Base-by-base conservation (phyloP, 2,888 invertebrate genomes). In the Luffia ferchaultella region DNA sequence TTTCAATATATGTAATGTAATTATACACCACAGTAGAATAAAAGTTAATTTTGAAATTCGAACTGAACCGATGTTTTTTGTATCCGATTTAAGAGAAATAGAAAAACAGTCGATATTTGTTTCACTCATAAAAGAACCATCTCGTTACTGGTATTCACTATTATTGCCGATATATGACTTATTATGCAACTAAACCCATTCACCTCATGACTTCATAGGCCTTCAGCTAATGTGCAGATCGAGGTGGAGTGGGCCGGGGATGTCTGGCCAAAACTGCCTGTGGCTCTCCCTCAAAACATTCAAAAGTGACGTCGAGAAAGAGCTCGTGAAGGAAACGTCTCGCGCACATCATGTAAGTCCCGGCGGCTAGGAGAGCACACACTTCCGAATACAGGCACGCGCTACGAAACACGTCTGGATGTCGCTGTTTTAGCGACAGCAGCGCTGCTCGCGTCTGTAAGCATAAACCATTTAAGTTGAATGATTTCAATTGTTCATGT, bases 331-430 rank as follows among this genome's bases (percentile, higher is more conserved):
- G 83, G 73, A 97, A 95, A 51, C 96, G 87, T 12, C 97, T 86
- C 1, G 95, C 91, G 54, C 89, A 88, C 64, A 96, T 83, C 64
- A 95, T 89, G 73, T 95, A 96, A 44, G 92, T 90, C 68, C 91
- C 92, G 50, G 89, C 87, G 0, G 93, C 89, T 51, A 97, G 80
- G 51, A 93, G 85, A 54, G 89, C 89, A 68, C 93, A 92, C 15
- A 96, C 91, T 72, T 98, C 97, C 0, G 96, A 96, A 79, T 96
- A 98, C 16, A 97, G 87, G 73, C 98, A 98, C 53, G 93, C 85
- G 67, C 95, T 95, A 75, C 93, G 89, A 75, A 93, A 93, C 55
- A 88, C 80, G 30, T 88, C 86, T 2, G 92, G 90, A 71, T 91
- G 86, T 41, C 88, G 87, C 63, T 93, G 93, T 62, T 92, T 91